Base-by-base conservation (phyloP, 2,888 invertebrate genomes). In the Caenorhabditis sp. region DNA sequence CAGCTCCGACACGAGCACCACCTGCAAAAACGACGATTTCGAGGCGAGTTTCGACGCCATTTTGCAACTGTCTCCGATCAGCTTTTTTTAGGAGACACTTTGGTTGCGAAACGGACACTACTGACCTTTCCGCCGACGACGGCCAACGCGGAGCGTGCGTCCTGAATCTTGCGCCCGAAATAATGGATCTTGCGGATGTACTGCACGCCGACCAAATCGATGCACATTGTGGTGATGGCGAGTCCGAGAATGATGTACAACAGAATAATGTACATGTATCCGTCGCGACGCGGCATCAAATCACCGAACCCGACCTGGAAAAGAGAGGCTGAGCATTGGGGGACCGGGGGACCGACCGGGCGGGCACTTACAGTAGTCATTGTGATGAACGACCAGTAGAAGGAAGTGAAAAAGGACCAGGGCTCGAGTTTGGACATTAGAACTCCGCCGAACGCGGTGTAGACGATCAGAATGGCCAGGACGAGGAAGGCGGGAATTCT, bases 381-480 rank as follows among this genome's bases (percentile, higher is more conserved):
- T 8, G 89, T 89, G 65, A 89, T 89, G 76, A 89, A 89, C 52
- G 88, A 87, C 87, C 88, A 89, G 75, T 89, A 89, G 78, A 89
- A 89, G n/a, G 87, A 83, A 24, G 87, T 86, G 77, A 89, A 89
- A 65, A 89, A 89, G 24, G 77, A 81, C 89, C 89, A 89, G 2
- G 85, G 82, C 70, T 89, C 88, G 41, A 89, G 52, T 68, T 85
- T 82, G 6, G 85, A 85, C 87, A 89, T 88, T 11, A 89, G 72
- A 9, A 88, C 81, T 20, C 89, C 89, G n/a, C 89, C 89, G 4
- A 88, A 73, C 2, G 88, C 89, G 7, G 89, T 89, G 79, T 89
- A 89, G 24, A 83, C 73, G 9, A 89, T 82, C n/a, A 85, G 59
- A 39, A 89, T 89, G 27, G 84, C 83, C n/a, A 89, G 78, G 5